phyloP scores from a whole-genome alignment of 2,113 vertebrate genomes.

The Lipotes vexillifer region DNA sequence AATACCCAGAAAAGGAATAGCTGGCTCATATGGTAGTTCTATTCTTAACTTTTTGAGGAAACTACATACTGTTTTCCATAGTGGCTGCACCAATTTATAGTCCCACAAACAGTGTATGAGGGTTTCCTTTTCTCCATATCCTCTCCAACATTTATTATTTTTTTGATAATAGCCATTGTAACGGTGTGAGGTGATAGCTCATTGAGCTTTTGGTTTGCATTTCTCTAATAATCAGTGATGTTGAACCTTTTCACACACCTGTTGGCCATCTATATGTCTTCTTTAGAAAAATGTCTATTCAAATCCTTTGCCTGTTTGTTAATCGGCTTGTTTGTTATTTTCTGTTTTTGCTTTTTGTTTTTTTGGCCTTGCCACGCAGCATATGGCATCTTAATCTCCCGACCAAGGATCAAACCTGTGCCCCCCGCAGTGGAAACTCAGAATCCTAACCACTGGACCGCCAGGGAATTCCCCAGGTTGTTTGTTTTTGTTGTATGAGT shows the following conservation, averaged over 20 bases:
- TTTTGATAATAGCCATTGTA: neutral
- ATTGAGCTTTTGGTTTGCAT: neutral
- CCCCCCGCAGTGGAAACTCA: neutral
- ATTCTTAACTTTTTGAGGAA: neutral
- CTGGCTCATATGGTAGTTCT: neutral
- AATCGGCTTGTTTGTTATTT: neutral
- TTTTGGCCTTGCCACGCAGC: neutral
- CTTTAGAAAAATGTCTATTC: neutral
- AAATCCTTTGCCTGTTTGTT: neutral
- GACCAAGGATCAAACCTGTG: neutral
- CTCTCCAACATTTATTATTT: neutral
- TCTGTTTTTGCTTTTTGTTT: neutral
- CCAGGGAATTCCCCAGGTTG: neutral
- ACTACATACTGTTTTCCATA: neutral
- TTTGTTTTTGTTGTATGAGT: neutral
- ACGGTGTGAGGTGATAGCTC: neutral
- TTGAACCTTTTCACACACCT: neutral
- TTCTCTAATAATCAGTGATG: neutral
- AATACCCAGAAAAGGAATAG: neutral
- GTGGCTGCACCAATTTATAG: neutral
- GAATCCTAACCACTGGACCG: neutral
- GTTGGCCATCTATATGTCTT: neutral
- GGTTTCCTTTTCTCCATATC: neutral
- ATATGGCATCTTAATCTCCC: neutral
- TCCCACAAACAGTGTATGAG: neutral